Percentiles rank a stretch among this genome's conserved stretches.
These are phyloP conservation scores for Platalea minor DNA, from an alignment of 2,797 vertebrate genomes.

Conservation along the genomic window DNA sequence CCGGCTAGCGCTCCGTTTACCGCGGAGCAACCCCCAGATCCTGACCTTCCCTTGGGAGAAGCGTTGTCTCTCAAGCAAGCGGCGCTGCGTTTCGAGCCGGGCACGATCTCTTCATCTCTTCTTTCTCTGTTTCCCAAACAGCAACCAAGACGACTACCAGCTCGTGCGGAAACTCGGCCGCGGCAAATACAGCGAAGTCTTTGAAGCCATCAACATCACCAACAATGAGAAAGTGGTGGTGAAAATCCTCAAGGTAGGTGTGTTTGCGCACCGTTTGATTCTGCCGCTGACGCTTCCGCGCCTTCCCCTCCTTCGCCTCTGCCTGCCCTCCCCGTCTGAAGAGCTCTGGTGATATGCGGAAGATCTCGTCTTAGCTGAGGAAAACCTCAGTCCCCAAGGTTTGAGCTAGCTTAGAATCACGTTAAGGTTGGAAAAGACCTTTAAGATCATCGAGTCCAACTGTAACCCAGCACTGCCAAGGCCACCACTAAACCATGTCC, in stretches of 20 bases:
- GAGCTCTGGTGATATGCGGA: background rate
- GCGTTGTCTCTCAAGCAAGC: background rate
- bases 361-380: background rate
- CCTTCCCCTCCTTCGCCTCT: too few species aligned
- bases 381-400: background rate
- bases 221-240: conserved; percentile 86
- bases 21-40: background rate
- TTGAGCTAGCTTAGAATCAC: too few species aligned
- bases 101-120: background rate
- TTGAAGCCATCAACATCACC: conserved; percentile 86
- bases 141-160: conserved; percentile 85
- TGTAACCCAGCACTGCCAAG: too few species aligned
- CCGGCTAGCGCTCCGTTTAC: background rate
- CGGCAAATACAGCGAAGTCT: conserved; percentile 85
- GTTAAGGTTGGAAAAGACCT: too few species aligned
- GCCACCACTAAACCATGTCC: too few species aligned
- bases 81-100: background rate
- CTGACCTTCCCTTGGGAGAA: background rate
- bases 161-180: conserved; percentile 82
- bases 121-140: background rate
- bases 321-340: background rate
- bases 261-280: rapidly evolving
- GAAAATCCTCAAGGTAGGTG: conserved; percentile 82
- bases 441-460: too few species aligned
- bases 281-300: background rate